Conservation (phyloP, 2,888 invertebrate species). For the Lasius fuliginosus region DNA sequence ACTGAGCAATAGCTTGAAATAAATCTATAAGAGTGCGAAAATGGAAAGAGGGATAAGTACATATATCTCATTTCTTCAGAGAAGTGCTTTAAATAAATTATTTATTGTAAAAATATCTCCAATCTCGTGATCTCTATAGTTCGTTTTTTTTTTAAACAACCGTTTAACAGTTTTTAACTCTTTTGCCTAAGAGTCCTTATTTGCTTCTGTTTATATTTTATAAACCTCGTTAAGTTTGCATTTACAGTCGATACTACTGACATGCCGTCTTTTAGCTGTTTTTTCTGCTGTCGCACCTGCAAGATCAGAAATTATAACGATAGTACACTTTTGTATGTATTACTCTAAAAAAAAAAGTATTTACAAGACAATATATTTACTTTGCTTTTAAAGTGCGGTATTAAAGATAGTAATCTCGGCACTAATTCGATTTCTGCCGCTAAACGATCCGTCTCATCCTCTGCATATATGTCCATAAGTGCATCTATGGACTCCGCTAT, state of each 20-base stretch:
- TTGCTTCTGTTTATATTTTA: conserved; percentile 89
- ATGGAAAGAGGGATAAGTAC: background rate
- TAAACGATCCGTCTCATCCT: conserved; percentile 91
- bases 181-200: conserved; percentile 60
- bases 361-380: conserved; percentile 84
- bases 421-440: conserved; percentile 89
- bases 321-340: conserved; percentile 4
- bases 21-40: background rate
- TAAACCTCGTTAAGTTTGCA: conserved; percentile 91
- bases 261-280: conserved; percentile 90
- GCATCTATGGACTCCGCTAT: conserved; percentile 92
- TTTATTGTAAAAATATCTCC: conserved; percentile 56
- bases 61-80: background rate
- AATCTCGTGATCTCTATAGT: conserved; percentile 35
- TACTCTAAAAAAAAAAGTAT: background rate
- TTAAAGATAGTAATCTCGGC: conserved; percentile 88
- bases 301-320: conserved; percentile 6
- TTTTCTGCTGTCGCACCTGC: conserved; percentile 90
- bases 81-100: conserved; percentile 18
- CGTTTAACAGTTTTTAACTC: background rate
- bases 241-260: conserved; percentile 91
- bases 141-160: background rate
- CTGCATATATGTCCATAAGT: conserved; percentile 92
- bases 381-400: conserved; percentile 90
- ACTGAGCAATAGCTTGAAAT: background rate